Evolutionary conservation across 2,888 invertebrate genomes (phyloP), one percentile per base, ranked within the genome.

Genomic region (Phytoseiulus persimilis): DNA sequence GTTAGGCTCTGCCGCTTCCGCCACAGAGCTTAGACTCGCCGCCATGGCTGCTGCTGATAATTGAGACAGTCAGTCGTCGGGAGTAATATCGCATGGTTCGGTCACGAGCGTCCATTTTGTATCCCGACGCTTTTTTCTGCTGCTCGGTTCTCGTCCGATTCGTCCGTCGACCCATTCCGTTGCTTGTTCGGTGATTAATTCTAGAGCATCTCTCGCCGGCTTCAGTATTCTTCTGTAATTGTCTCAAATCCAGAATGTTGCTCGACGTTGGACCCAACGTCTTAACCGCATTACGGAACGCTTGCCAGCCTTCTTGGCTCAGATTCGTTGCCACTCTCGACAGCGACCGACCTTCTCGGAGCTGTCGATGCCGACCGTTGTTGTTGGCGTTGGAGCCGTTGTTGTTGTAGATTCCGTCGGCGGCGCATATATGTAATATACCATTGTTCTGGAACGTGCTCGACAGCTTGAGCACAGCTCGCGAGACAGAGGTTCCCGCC

Each of bases 41-140:
- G 28, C 65, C 65, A 28, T 1, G 5, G 65, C 18, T 65, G 65
- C 65, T 65, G 23, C 28, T 65, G 18, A 65, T 65, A 65, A 65
- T 65, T 65, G 65, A 65, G 65, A 65, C 65, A 65, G 65, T 65
- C 65, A 65, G 65, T 65, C 65, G 65, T 65, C 65, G 65, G 65
- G 65, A 65, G 65, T 65, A 65, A 65, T 65, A 65, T 65, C 65
- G 65, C 65, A 65, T 65, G 65, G 18, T 23, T 14, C 65, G 65
- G 65, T 65, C 65, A 65, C 65, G 65, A 65, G 65, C 65, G 65
- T 23, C 65, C 65, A 65, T 65, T 65, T 65, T 65, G 65, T 65
- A 65, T 65, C 65, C 2, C 11, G 28, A 65, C 65, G 65, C 65
- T 65, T 65, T 65, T 65, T 65, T 65, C 65, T 65, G 65, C 65